phyloP scores from a whole-genome alignment of 2,797 vertebrate genomes.

The Betta splendens region DNA sequence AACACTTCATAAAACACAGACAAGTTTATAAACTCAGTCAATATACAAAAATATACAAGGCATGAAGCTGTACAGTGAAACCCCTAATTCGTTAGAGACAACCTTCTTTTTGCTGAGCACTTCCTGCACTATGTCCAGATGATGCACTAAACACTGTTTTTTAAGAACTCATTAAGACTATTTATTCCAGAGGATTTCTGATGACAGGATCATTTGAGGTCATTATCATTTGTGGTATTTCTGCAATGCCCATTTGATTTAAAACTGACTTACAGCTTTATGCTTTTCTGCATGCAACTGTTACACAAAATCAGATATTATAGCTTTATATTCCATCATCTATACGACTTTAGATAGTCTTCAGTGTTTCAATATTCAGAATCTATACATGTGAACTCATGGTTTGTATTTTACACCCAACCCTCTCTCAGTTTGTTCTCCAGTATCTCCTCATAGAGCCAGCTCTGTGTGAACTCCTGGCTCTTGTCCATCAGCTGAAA shows the following conservation, averaged over 20 bases:
- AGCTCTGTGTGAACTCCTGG: constrained; percentile 83
- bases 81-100: background rate
- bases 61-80: constrained; percentile 9
- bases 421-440: constrained; percentile 71
- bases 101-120: background rate
- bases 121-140: too few species aligned
- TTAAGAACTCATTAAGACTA: too few species aligned
- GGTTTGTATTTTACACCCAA: constrained; percentile 46
- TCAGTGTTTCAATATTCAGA: constrained; percentile 15
- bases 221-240: too few species aligned
- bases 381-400: constrained; percentile 10
- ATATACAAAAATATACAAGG: constrained; percentile 44
- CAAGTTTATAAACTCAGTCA: background rate
- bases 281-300: background rate
- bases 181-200: too few species aligned
- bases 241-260: constrained; percentile 2
- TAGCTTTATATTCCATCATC: constrained; percentile 7
- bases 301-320: background rate
- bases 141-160: too few species aligned
- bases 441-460: constrained; percentile 85
- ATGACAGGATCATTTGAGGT: too few species aligned
- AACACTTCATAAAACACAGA: constrained; percentile 1
- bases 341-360: constrained; percentile 1
- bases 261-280: background rate
- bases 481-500: constrained; percentile 88